Conservation (phyloP, 1,140 invertebrate genomes). For the Lepidostoma basale region DNA sequence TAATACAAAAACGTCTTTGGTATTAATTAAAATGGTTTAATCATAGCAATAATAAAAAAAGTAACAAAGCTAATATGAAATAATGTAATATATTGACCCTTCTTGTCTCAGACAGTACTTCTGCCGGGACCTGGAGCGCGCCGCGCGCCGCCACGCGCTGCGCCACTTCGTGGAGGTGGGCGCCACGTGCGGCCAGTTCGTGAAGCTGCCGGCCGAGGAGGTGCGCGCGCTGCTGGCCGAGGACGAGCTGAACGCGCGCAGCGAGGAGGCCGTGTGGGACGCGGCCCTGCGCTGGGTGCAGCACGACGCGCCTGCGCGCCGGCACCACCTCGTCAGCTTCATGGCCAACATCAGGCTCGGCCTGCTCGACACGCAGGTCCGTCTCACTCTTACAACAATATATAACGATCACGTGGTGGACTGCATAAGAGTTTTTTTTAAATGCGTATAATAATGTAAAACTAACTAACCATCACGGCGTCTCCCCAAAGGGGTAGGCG, state of each 20-base stretch:
- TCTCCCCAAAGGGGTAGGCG: no score
- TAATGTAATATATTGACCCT: no score
- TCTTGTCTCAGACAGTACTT: constrained; percentile 66
- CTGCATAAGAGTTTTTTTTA: no score
- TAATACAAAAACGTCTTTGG: no score
- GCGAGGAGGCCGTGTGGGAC: constrained; percentile 65
- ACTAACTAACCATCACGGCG: no score
- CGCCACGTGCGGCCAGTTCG: constrained; percentile 72
- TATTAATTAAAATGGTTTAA: no score
- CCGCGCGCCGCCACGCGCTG: constrained; percentile 73
- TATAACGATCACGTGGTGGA: no score
- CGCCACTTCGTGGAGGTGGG: constrained; percentile 75
- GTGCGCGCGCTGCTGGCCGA: constrained; percentile 72
- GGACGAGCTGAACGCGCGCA: constrained; percentile 76
- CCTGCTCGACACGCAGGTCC: constrained; percentile 79
- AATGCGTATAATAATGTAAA: no score
- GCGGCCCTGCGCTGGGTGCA: constrained; percentile 64
- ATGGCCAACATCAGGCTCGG: constrained; percentile 84
- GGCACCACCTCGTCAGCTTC: constrained; percentile 70
- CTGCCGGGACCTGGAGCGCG: constrained; percentile 71
- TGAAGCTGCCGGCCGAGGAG: constrained; percentile 72
- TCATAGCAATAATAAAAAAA: no score
- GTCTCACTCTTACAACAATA: neutral
- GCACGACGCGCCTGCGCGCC: constrained; percentile 67
- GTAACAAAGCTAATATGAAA: no score